Base-by-base conservation (phyloP, 2,888 invertebrate species). In the Drosophila maculinotata region DNA sequence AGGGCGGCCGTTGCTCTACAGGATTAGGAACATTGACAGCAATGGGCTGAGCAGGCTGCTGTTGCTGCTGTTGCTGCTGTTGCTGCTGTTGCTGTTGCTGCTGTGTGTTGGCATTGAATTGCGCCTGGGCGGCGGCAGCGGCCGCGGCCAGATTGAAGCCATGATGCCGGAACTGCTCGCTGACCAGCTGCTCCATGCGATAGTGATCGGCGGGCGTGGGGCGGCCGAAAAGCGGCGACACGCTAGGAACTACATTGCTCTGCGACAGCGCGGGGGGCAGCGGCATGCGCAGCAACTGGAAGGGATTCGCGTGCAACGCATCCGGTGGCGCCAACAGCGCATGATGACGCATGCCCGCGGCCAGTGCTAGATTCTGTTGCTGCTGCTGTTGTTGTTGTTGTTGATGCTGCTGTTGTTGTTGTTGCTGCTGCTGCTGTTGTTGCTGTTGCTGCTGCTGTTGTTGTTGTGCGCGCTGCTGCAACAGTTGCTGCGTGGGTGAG, bases 101-200 rank as follows among this genome's bases (percentile, higher is more conserved):
- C 26, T 64, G 70, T 47, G 39, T 64, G 52, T 59, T 73, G 91
- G 88, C 78, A 92, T 76, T 94, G 93, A 92, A 95, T 52, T 90
- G 90, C 90, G 89, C 94, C 91, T 89, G 94, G 9, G 90, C 92
- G 30, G 94, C 92, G 3, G 94, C 95, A 0, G 95, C 95, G 10
- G 95, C 95, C 14, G 95, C 96, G 49, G 96, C 95, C 79, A 96
- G 91, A 85, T 95, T 95, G 58, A 96, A 92, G 47, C 96, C 95
- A 83, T 95, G 95, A 79, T 96, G 95, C 41, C 96, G 94, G 88
- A 96, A 96, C 91, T 96, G 96, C 90, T 96, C 96, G 51, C 94
- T 95, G 41, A 96, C 96, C 57, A 96, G 93, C 90, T 96, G 96
- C 90, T 97, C 97, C 94, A 96, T 95, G 80, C 96, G 93, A 91